Percentiles rank a stretch among this genome's conserved stretches.
Conservation (phyloP, 2,888 invertebrate genomes). For the Pollenia griseotomentosa region DNA sequence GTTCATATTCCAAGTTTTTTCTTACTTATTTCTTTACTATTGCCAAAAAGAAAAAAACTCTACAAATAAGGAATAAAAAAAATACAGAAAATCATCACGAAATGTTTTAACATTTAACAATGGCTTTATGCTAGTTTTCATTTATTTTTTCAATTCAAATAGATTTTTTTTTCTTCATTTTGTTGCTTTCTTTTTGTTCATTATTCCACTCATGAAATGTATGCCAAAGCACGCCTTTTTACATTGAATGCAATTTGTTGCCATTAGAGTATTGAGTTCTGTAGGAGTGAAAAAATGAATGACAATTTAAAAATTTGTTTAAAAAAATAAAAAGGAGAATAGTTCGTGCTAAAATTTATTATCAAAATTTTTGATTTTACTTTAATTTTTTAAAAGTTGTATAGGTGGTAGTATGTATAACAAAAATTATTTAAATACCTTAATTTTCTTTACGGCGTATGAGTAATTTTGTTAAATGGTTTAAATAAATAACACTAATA, state of each 20-base stretch:
- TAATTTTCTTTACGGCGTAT: background rate
- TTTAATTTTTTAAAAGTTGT: background rate
- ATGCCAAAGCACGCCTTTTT: slow-evolving; percentile 63
- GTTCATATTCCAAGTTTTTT: background rate
- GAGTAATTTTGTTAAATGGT: background rate
- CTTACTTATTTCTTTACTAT: background rate
- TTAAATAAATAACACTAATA: slow-evolving; percentile 4
- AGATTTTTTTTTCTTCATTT: slow-evolving; percentile 11
- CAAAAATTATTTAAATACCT: background rate
- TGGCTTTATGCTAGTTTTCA: slow-evolving; percentile 41
- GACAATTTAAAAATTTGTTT: slow-evolving; percentile 32
- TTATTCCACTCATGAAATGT: slow-evolving; percentile 24
- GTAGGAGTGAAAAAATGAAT: slow-evolving; percentile 38
- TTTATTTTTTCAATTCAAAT: slow-evolving; percentile 28
- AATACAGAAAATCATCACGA: slow-evolving; percentile 49
- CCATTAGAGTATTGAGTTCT: slow-evolving; percentile 57
- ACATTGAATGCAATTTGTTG: slow-evolving; percentile 62
- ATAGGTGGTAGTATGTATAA: no score
- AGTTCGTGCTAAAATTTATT: no score
- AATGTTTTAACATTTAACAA: slow-evolving; percentile 65
- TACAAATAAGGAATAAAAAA: slow-evolving; percentile 18
- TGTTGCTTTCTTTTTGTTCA: slow-evolving; percentile 1
- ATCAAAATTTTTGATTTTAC: slow-evolving; percentile 3
- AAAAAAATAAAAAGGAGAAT: no score
- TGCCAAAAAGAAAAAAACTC: background rate